Conservation (phyloP, 1,140 invertebrate species). For the Oedothorax gibbosus region DNA sequence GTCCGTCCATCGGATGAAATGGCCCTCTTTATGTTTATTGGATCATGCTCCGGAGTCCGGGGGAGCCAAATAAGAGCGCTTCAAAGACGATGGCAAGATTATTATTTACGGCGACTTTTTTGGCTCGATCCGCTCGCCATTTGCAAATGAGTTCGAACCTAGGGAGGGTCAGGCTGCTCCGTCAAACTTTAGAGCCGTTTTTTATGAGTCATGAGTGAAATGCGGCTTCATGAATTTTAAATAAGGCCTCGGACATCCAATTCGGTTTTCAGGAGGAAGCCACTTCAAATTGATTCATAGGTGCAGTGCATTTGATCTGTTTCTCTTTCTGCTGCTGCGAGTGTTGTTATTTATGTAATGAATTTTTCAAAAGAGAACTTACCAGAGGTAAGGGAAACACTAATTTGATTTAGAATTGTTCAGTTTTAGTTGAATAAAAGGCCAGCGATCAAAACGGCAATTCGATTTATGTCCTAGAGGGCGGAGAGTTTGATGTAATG, state of each 20-base stretch:
- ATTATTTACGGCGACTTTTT: conserved; percentile 29
- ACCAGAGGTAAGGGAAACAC: too few relatives aligned
- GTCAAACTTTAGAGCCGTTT: not conserved
- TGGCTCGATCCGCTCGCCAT: conserved; percentile 32
- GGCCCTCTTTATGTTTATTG: conserved; percentile 55
- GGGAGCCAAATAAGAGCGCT: conserved; percentile 44
- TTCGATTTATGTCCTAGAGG: too few relatives aligned
- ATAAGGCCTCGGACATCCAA: conserved; percentile 27
- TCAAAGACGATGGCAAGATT: conserved; percentile 33
- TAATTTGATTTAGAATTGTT: too few relatives aligned
- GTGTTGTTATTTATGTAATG: too few relatives aligned
- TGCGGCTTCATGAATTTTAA: conserved; percentile 37
- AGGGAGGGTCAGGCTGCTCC: conserved; percentile 20
- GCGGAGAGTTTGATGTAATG: too few relatives aligned
- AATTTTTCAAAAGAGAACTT: too few relatives aligned
- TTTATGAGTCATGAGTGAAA: conserved; percentile 21
- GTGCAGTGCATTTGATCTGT: too few relatives aligned
- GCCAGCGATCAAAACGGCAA: too few relatives aligned
- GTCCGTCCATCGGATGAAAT: conserved; percentile 52
- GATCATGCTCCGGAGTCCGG: conserved; percentile 14
- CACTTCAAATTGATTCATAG: too few relatives aligned
- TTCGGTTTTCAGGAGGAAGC: too few relatives aligned
- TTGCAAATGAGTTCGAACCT: conserved; percentile 48
- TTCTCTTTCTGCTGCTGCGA: too few relatives aligned
- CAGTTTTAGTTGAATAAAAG: too few relatives aligned